Evolutionary conservation across 1,140 invertebrate genomes (phyloP).

Genomic region (Pachypeltis micranthus): DNA sequence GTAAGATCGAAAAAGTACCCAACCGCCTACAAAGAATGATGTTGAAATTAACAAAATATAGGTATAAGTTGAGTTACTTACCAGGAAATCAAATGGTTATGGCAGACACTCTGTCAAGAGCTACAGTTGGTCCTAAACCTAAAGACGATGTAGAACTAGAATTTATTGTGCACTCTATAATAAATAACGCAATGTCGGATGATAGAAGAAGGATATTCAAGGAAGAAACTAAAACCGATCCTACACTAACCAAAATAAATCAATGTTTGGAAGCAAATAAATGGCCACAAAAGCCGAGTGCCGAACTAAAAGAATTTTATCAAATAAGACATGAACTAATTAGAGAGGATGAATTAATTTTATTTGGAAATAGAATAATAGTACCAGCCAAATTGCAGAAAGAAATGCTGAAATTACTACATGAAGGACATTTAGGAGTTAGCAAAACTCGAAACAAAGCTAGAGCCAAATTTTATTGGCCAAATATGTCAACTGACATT

Average conservation of each 20-base stretch:
- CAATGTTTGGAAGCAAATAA: not conserved
- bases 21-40: conserved; percentile 4
- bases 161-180: not conserved
- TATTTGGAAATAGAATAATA: conserved; percentile 7
- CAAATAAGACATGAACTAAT: conserved; percentile 11
- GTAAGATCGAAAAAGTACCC: conserved; percentile 2
- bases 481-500: conserved; percentile 9
- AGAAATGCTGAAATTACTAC: not conserved
- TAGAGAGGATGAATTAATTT: not conserved
- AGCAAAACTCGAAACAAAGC: not conserved
- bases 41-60: no score
- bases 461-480: conserved; percentile 8
- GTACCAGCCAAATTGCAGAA: not conserved
- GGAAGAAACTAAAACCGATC: conserved; percentile 4
- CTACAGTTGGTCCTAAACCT: no score
- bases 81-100: not conserved
- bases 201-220: conserved; percentile 1
- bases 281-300: conserved; percentile 5
- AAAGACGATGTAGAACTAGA: not conserved
- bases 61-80: no score
- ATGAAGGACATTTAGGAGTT: conserved; percentile 11
- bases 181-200: not conserved
- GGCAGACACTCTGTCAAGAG: not conserved
- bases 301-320: not conserved
- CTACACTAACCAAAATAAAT: not conserved